Evolutionary conservation across 1,140 invertebrate genomes (phyloP), one percentile per base, ranked within the genome.

Genomic region (Harpegnathos saltator): DNA sequence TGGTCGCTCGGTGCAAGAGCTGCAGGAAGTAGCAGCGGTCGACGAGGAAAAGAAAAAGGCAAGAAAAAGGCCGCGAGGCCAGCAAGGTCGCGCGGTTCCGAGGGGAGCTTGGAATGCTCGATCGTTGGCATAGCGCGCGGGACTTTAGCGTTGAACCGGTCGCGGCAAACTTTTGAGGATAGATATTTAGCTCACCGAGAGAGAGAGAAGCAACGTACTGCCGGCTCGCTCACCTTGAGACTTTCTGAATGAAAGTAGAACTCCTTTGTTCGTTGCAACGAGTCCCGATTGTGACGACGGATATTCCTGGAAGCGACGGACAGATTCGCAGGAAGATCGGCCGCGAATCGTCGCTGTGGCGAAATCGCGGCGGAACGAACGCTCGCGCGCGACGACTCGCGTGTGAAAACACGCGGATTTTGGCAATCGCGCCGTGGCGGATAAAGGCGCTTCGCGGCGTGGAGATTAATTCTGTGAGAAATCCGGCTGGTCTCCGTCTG

Each of bases 171-270:
- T 82, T 73, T 50, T 33, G n/a, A 50, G 56, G 69, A 59, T 17
- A 33, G 14, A 44, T 44, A 44, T 44, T 44, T 44, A 44, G 38
- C 38, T 9, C 38, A 44, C 38, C n/a, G n/a, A n/a, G n/a, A 4
- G 38, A 44, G 38, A 73, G n/a, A 74, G 62, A 58, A 24, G 17
- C 12, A 33, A 52, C 17, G 58, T 26, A 44, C 48, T 26, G 58
- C 48, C 15, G 48, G 24, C 78, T 62, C 22, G 78, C n/a, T 82
- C 38, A 82, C 78, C 83, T 68, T 73, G 74, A 81, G 62, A 73
- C 75, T 62, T 72, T 85, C 66, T 54, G 66, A 85, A 85, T 56
- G 66, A 74, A 65, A 82, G 78, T 82, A 48, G 26, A 26, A 33
- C 58, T 63, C 66, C 24, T 72, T 85, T 77, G 33, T 85, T 66